phyloP scores from a whole-genome alignment of 2,797 vertebrate genomes.

The Margarornis squamiger region DNA sequence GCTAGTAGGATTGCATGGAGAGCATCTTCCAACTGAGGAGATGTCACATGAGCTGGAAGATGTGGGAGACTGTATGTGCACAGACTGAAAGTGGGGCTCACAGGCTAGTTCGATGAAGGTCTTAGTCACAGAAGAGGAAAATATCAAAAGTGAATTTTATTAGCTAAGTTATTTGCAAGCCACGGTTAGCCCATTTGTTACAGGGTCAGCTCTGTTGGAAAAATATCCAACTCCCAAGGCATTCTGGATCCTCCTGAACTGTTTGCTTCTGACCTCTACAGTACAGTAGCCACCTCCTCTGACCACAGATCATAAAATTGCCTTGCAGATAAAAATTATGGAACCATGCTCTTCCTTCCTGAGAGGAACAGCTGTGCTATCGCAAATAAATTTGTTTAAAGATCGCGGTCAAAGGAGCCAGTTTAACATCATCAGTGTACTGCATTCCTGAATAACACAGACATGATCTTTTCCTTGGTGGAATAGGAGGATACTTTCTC shows the following conservation, averaged over 20 bases:
- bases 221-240: not conserved
- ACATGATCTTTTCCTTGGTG: not conserved
- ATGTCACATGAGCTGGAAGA: not conserved
- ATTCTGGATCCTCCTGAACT: not conserved
- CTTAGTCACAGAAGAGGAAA: not conserved
- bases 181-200: not conserved
- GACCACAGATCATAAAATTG: constrained; percentile 52
- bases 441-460: constrained; percentile 23
- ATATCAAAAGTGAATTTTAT: not conserved
- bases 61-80: not conserved
- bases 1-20: not conserved
- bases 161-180: not conserved
- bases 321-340: constrained; percentile 56
- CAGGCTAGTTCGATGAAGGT: not conserved
- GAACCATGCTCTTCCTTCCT: constrained; percentile 10
- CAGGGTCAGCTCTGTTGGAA: not conserved
- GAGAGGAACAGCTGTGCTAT: constrained; percentile 46
- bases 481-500: not conserved
- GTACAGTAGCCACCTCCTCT: constrained; percentile 49
- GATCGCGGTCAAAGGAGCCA: constrained; percentile 38
- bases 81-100: not conserved
- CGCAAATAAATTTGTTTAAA: constrained; percentile 44
- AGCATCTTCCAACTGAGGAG: not conserved
- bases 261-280: constrained; percentile 30
- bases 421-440: not conserved